Base-by-base conservation (phyloP, 2,797 vertebrate genomes). In the Myotis myotis region DNA sequence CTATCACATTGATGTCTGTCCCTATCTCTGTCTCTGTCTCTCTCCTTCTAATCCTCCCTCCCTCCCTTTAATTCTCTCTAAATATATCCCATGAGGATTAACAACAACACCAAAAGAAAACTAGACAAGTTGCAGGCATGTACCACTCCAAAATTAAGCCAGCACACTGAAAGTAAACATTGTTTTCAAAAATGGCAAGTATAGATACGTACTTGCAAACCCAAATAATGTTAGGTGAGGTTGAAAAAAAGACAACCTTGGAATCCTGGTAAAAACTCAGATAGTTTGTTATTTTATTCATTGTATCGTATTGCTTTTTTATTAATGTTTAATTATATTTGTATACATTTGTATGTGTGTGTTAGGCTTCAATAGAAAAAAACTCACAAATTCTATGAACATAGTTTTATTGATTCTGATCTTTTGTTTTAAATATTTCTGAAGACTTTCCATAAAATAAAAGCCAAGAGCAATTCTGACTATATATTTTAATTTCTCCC, bases 351-450 rank as follows among this genome's bases (percentile, higher is more conserved):
- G 25, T 28, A 55, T 25, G 11, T 72, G 6, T 78, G 33, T 55
- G 16, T 53, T 64, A 72, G 44, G 15, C 25, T 68, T 19, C 8
- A 80, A 57, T 1, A 75, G 22, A 1, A 57, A 87, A 74, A 70
- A 74, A 28, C 1, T 66, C 36, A 7, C 15, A 76, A 64, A 87
- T 66, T 72, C 64, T 71, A 20, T 84, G 19, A 75, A 68, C 15
- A 57, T 38, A 81, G 6, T 53, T 90, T 49, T 49, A 68, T 68
- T 36, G 79, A 81, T 66, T 80, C 13, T 66, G 15, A 92, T 64
- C 71, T 53, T 92, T 72, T 94, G 62, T 76, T 88, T 72, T 81
- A 87, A 70, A 19, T 60, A 28, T 41, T 25, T 87, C 33, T 89
- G 64, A 88, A 64, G 30, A 64, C 30, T 57, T 9, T 22, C 38